Conservation (phyloP, 2,113 vertebrate species). For the Melanerpes aurifrons region DNA sequence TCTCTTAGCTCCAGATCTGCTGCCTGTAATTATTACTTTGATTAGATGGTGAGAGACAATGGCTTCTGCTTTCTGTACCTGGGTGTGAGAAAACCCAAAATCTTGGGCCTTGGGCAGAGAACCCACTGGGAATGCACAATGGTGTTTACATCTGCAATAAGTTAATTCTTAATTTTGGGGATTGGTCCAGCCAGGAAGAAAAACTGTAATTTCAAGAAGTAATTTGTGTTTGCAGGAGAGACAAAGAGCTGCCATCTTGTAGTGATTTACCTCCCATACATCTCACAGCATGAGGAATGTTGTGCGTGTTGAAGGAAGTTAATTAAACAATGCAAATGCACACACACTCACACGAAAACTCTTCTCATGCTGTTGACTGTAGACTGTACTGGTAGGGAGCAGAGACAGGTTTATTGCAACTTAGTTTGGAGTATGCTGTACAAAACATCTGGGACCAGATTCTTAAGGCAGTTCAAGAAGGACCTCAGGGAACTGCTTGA, state of each 20-base stretch:
- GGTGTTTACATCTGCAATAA: constrained; percentile 27
- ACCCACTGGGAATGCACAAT: background rate
- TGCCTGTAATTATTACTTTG: constrained; percentile 72
- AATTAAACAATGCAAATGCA: constrained; percentile 68
- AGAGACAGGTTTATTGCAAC: background rate
- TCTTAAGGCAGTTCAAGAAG: background rate
- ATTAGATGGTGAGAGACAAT: constrained; percentile 66
- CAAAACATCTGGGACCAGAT: background rate
- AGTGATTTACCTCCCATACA: constrained; percentile 58
- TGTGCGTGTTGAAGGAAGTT: constrained; percentile 42
- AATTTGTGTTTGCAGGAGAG: constrained; percentile 61
- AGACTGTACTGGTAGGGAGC: background rate
- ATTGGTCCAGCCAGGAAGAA: constrained; percentile 15
- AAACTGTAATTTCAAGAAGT: constrained; percentile 34
- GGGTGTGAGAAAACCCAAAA: constrained; percentile 20
- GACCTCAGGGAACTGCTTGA: no score
- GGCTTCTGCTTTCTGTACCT: background rate
- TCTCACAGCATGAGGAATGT: constrained; percentile 39
- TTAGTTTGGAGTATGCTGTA: background rate
- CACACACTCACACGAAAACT: background rate
- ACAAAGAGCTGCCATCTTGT: constrained; percentile 53
- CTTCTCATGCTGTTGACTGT: background rate
- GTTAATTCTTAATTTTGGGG: constrained; percentile 32
- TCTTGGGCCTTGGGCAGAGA: background rate
- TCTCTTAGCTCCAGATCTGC: constrained; percentile 43